Conservation (phyloP, 30 jellyfish, hydroid and myxozoan species). For the Aurelia aurita region DNA sequence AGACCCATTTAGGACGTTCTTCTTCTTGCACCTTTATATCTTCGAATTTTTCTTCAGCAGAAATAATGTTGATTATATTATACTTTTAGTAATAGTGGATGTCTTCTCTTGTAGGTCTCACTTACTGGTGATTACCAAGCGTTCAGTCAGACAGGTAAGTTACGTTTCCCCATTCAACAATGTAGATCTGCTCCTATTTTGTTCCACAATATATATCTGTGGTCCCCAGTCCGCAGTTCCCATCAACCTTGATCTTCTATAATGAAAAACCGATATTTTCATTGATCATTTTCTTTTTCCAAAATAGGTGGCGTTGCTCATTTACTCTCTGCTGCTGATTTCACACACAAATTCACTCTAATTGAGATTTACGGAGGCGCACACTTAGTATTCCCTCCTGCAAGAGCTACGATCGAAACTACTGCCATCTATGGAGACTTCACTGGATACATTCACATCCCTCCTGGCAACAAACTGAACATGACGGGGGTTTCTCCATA, state of each 20-base stretch:
- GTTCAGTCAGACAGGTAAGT: conserved; percentile 44
- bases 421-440: conserved; percentile 50
- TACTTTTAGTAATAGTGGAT: not conserved
- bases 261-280: not conserved
- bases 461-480: conserved; percentile 51
- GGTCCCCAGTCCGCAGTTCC: too few species aligned
- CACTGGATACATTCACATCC: conserved; percentile 68
- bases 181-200: too few species aligned
- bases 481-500: conserved; percentile 71
- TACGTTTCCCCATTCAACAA: too few species aligned
- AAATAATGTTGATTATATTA: too few species aligned
- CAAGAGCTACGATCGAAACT: conserved; percentile 25
- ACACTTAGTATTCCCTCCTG: conserved; percentile 53
- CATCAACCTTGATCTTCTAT: too few species aligned
- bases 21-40: too few species aligned
- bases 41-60: too few species aligned
- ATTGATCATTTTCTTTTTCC: not conserved
- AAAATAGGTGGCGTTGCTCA: conserved; percentile 65
- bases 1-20: too few species aligned
- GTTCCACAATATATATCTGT: too few species aligned
- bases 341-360: conserved; percentile 53
- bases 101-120: conserved; percentile 24
- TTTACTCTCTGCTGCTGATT: conserved; percentile 27
- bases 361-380: conserved; percentile 73
- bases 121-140: conserved; percentile 35